Conservation (phyloP, 1,140 invertebrate species). For the Diabrotica undecimpunctata region DNA sequence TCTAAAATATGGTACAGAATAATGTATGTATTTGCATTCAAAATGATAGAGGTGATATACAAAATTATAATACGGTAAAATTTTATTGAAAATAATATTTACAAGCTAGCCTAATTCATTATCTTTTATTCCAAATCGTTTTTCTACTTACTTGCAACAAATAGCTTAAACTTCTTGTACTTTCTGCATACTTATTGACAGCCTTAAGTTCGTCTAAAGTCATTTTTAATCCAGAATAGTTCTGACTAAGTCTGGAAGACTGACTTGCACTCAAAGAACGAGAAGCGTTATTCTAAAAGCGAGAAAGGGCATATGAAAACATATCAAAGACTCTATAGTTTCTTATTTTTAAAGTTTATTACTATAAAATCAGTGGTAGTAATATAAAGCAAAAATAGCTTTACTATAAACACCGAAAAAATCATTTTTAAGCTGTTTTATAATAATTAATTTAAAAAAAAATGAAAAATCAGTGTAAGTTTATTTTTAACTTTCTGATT, state of each 20-base stretch:
- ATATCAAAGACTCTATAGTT: neutral
- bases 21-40: no score
- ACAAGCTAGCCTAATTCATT: neutral
- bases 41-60: no score
- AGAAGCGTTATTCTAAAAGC: conserved; percentile 45
- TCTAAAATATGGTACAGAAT: no score
- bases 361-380: no score
- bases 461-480: no score
- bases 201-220: conserved; percentile 78
- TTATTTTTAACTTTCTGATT: no score
- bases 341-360: no score
- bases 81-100: neutral
- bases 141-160: conserved; percentile 71
- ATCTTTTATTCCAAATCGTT: neutral
- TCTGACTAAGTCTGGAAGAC: conserved; percentile 56
- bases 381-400: no score
- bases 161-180: conserved; percentile 86
- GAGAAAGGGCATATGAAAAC: conserved; percentile 2
- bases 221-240: conserved; percentile 59
- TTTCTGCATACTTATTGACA: conserved; percentile 87
- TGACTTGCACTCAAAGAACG: conserved; percentile 62
- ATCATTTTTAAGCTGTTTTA: no score
- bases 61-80: neutral
- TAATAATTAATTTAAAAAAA: no score
- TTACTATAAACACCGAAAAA: no score